Evolutionary conservation across 2,113 vertebrate species (phyloP), one percentile per base, ranked within the genome.

Genomic region (Strix uralensis): DNA sequence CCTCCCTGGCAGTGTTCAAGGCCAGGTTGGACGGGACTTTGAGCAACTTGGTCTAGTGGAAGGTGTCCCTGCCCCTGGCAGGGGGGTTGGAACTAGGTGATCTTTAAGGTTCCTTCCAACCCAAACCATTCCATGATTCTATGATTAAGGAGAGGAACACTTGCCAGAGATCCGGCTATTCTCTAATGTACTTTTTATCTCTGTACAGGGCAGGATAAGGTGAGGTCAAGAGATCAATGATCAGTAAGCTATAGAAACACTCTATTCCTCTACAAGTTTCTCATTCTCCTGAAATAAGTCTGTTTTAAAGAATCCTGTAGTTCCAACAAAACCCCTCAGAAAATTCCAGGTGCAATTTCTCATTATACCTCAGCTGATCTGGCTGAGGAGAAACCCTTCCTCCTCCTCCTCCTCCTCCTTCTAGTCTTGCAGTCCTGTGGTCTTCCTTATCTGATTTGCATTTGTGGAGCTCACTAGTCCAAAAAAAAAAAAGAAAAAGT

Each of bases 401-500:
- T 46, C 57, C 19, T 86, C 38, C n/a, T n/a, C n/a, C 29, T 85
- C 40, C 42, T 58, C 40, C 40, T 42, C n/a, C 25, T 79, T 47
- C 38, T 25, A 62, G 27, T 59, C n/a, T 65, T 26, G 54, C 29
- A 74, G 46, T n/a, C 23, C 26, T 44, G 34, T 6, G 32, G 14
- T 85, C 72, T 36, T 61, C 38, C 36, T 67, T 36, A 30, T 36
- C n/a, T 59, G 27, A 67, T 47, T 2, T 40, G 26, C 7, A 46
- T 38, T 51, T 26, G 7, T 20, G 26, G 7, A 71, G 30, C 44
- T 54, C 38, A 40, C 21, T 4, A 47, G 44, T 5, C 34, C 51
- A 81, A 23, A 0, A 36, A 3, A 6, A 42, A 13, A 8, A 26
- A 11, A 23, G 44, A 46, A 30, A 49, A 4, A 7, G 0, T 19